phyloP scores from a whole-genome alignment of 2,113 vertebrate species.

The Oreochromis niloticus region DNA sequence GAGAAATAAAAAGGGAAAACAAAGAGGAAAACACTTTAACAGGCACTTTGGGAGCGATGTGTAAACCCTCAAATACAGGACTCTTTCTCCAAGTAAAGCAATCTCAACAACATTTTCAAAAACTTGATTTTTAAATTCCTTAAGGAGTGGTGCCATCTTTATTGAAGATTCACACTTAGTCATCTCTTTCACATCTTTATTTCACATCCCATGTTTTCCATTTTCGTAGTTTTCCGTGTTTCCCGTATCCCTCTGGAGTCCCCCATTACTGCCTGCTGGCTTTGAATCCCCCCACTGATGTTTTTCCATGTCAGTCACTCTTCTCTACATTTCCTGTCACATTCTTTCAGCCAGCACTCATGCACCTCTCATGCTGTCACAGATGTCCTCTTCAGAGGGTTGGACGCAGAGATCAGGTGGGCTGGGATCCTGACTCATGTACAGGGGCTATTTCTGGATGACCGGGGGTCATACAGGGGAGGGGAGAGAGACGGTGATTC shows the following conservation, averaged over 20 bases:
- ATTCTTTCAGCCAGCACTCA: not conserved
- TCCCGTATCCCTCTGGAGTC: not conserved
- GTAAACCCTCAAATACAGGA: not conserved
- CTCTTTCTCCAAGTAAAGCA: not conserved
- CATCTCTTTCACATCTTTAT: not conserved
- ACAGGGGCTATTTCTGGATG: slow-evolving; percentile 41
- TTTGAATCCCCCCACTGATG: not conserved
- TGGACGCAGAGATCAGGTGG: not conserved
- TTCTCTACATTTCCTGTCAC: not conserved
- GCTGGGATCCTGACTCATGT: slow-evolving; percentile 17
- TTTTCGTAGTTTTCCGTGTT: not conserved
- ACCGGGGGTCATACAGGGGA: not conserved
- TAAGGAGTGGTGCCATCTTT: not conserved
- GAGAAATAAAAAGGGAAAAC: not conserved
- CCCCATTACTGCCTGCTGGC: not conserved
- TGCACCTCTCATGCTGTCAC: not conserved
- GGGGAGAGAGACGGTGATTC: slow-evolving; percentile 59
- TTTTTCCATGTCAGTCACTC: not conserved
- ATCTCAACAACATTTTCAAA: not conserved
- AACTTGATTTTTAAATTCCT: not conserved
- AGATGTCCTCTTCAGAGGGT: not conserved
- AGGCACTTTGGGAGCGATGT: not conserved
- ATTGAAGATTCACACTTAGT: slow-evolving; percentile 1
- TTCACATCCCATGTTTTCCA: not conserved
- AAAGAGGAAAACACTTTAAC: not conserved